Evolutionary conservation across 2,113 vertebrate species (phyloP).

Genomic region (Limnothrissa miodon): DNA sequence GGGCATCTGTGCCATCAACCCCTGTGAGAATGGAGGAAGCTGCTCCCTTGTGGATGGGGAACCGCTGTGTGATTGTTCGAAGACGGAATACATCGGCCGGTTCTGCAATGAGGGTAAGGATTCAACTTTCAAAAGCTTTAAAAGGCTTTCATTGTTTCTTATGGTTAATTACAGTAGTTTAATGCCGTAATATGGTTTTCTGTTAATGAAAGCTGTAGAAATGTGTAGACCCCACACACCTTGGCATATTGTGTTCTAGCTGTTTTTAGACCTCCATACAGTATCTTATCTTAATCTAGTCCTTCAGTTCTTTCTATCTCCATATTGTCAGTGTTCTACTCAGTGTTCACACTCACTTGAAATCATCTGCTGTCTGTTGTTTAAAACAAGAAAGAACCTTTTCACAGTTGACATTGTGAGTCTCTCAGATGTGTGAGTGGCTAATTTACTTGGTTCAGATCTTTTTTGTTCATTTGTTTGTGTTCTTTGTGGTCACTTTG

Average conservation of each 20-base stretch:
- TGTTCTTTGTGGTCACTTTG: too few relatives aligned
- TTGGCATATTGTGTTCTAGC: not conserved
- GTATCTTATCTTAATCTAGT: too few relatives aligned
- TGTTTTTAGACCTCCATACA: not conserved
- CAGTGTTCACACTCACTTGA: not conserved
- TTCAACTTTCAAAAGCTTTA: not conserved
- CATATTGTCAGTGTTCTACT: not conserved
- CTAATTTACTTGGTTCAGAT: slow-evolving; percentile 41
- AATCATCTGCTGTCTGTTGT: not conserved
- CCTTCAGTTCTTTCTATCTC: too few relatives aligned
- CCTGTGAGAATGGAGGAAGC: slow-evolving; percentile 92
- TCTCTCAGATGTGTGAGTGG: not conserved
- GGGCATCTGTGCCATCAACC: slow-evolving; percentile 85
- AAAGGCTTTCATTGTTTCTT: not conserved
- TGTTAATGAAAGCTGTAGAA: not conserved
- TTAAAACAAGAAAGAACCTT: not conserved
- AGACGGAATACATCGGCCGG: slow-evolving; percentile 87
- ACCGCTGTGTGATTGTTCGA: slow-evolving; percentile 90
- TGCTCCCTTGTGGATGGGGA: slow-evolving; percentile 88
- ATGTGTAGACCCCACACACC: not conserved
- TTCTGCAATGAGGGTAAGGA: slow-evolving; percentile 96
- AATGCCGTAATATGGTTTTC: not conserved
- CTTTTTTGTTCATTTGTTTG: too few relatives aligned
- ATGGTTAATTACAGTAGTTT: too few relatives aligned
- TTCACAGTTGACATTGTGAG: not conserved